phyloP scores from a whole-genome alignment of 2,113 vertebrate species.

The Rhinoptilus africanus region DNA sequence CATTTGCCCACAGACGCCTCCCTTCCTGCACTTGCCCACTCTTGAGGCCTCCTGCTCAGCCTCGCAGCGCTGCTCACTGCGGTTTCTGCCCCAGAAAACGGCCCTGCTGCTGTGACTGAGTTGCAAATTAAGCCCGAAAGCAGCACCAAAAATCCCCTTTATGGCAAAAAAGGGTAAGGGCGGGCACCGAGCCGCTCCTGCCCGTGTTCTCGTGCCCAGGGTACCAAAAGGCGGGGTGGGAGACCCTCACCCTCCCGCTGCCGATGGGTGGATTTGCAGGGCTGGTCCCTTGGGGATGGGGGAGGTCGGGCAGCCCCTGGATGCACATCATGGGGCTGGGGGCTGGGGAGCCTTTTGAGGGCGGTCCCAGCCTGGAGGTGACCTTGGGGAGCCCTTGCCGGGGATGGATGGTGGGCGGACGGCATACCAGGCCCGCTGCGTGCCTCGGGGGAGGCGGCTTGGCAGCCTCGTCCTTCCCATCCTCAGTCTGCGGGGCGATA shows the following conservation, averaged over 20 bases:
- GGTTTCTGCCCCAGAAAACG: neutral
- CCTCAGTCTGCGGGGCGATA: neutral
- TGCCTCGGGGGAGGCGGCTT: neutral
- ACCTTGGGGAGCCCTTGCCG: neutral
- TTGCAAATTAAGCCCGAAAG: neutral
- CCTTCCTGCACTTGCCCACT: neutral
- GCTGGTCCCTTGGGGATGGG: neutral
- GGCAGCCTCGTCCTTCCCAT: neutral
- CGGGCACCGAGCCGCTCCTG: neutral
- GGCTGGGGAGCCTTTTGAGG: neutral
- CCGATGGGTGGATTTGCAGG: neutral
- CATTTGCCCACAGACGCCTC: neutral
- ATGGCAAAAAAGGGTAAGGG: neutral
- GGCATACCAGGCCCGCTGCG: neutral
- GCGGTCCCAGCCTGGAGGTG: neutral
- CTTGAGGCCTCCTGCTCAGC: neutral
- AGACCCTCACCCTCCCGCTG: neutral
- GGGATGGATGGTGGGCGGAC: neutral
- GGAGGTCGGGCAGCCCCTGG: fast-evolving
- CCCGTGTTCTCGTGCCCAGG: fast-evolving
- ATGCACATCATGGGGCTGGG: fast-evolving
- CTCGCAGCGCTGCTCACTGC: neutral
- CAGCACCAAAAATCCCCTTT: neutral
- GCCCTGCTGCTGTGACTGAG: neutral
- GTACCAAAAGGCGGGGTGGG: neutral